Conservation (phyloP, 2,797 vertebrate genomes). For the Paratrypauchen microcephalus region DNA sequence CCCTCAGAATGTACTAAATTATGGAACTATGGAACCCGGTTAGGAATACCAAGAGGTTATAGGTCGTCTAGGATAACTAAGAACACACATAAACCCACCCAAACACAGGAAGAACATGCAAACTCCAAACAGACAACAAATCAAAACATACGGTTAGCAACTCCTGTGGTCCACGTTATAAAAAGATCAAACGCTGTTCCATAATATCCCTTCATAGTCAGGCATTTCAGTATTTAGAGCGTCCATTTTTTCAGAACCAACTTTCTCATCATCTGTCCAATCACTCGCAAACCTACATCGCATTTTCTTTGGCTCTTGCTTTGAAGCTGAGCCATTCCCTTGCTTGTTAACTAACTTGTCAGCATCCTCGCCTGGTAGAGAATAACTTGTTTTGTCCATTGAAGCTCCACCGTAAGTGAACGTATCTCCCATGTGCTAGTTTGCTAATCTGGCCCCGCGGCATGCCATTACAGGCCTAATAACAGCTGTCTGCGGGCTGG, state of each 20-base stretch:
- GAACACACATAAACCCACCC: too few relatives aligned
- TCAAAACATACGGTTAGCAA: too few relatives aligned
- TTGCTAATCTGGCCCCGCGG: conserved; percentile 78
- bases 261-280: conserved; percentile 3
- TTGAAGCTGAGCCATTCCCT: conserved; percentile 29
- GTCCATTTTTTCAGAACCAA: background rate
- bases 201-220: background rate
- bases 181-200: background rate
- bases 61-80: too few relatives aligned
- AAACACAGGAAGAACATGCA: too few relatives aligned
- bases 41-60: too few relatives aligned
- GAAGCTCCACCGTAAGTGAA: conserved; percentile 65
- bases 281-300: conserved; percentile 1
- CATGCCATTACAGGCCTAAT: conserved; percentile 84
- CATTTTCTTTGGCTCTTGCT: conserved; percentile 14
- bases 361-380: conserved; percentile 51
- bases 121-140: too few relatives aligned
- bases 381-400: conserved; percentile 45
- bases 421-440: conserved; percentile 73
- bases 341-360: conserved; percentile 56
- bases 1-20: too few relatives aligned
- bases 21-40: too few relatives aligned
- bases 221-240: background rate
- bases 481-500: conserved; percentile 80
- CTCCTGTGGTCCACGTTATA: too few relatives aligned